Evolutionary conservation across 2,888 invertebrate species (phyloP).

Genomic region (Anorthoa munda): DNA sequence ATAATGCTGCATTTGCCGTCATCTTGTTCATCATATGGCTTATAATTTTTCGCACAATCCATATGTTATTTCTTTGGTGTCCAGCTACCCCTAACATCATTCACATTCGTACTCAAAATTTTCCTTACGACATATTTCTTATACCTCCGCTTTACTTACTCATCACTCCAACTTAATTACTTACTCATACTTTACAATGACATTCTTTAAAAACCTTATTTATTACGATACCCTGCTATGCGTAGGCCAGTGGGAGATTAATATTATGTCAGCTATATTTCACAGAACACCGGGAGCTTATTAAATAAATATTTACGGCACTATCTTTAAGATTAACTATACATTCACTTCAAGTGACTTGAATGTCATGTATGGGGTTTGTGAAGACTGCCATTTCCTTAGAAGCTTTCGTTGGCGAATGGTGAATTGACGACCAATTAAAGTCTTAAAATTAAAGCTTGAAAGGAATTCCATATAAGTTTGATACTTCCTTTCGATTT

Average conservation of each 20-base stretch:
- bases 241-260: slow-evolving; percentile 12
- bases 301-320: slow-evolving; percentile 28
- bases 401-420: neutral
- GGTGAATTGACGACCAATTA: neutral
- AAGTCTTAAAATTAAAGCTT: too few relatives aligned
- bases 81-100: too few relatives aligned
- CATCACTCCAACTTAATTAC: too few relatives aligned
- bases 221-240: neutral
- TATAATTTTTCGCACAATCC: too few relatives aligned
- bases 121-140: too few relatives aligned
- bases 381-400: neutral
- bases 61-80: too few relatives aligned
- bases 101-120: too few relatives aligned
- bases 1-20: too few relatives aligned
- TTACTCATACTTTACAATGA: neutral
- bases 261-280: slow-evolving; percentile 20
- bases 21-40: too few relatives aligned
- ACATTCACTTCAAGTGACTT: slow-evolving; percentile 9
- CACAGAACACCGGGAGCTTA: slow-evolving; percentile 18
- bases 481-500: too few relatives aligned
- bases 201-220: slow-evolving; percentile 7
- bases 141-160: too few relatives aligned
- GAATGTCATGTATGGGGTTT: slow-evolving; percentile 12
- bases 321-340: slow-evolving; percentile 16
- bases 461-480: too few relatives aligned